Evolutionary conservation across 2,113 vertebrate species (phyloP), one percentile per base, ranked within the genome.

Genomic region (Toxotes chatareus): DNA sequence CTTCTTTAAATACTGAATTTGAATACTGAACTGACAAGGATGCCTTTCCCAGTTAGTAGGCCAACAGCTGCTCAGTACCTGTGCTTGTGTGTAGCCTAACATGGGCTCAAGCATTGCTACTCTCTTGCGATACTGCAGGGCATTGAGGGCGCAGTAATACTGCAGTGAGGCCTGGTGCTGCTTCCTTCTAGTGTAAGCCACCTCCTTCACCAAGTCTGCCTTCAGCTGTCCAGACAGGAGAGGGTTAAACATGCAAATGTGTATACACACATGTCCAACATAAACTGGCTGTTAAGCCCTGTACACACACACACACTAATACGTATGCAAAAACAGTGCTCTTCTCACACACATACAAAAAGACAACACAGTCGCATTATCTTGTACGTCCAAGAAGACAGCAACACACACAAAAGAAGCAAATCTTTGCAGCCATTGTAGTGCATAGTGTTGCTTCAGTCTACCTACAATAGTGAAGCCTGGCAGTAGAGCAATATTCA

Each of bases 141-240:
- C 97, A 2, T 99, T 99, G 85, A 99, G 96, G 73, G 98, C 96
- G 27, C 97, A 98, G 89, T 99, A 99, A 87, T 99, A 99, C 74
- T 99, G 98, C 66, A 99, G 93, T 2, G 98, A 97, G 3, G 97
- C 96, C 63, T 97, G 96, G 87, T 99, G 98, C 91, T 99, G 98
- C 82, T 98, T 99, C 93, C 96, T 96, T 57, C 98, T 93, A 0
- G 96, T 95, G 42, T 95, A 96, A 0, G 97, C 97, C 88, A 99
- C 98, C 93, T 99, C 97, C 76, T 95, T 96, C 69, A 96, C 95
- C 17, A 97, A 88, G 86, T 99, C 97, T 0, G 94, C 80, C 93
- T 99, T 99, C 77, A 97, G 89, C 98, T 99, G 93, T 77, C 4
- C 38, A 80, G n/a, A 80, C 36, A 80, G 53, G n/a, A 75, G 55